These are phyloP conservation scores for Chaetodon auriga DNA, from an alignment of 2,113 vertebrate genomes.

Conservation along the genomic window DNA sequence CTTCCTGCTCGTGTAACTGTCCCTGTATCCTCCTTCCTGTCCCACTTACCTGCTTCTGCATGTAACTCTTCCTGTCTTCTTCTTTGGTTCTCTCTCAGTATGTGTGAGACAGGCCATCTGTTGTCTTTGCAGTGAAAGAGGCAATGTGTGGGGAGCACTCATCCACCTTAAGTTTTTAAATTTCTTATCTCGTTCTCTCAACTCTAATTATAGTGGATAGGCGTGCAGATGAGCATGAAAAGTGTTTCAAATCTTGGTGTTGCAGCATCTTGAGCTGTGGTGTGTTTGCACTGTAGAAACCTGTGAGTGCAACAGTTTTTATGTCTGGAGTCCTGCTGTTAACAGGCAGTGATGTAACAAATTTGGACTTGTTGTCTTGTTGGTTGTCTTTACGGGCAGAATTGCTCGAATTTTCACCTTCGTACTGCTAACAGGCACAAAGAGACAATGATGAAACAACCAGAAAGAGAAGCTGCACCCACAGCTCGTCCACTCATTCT, in stretches of 20 bases:
- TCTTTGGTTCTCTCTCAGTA: constrained; percentile 36
- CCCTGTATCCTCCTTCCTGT: background rate
- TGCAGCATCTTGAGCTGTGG: background rate
- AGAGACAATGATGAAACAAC: constrained; percentile 38
- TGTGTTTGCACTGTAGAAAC: background rate
- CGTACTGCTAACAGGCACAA: constrained; percentile 5
- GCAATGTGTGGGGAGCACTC: constrained; percentile 1
- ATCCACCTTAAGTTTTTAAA: constrained; percentile 8
- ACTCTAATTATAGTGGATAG: background rate
- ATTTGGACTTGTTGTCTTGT: background rate
- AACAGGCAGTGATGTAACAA: constrained; percentile 3
- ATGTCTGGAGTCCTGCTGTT: no score
- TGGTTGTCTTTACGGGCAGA: background rate
- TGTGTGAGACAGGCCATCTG: constrained; percentile 45
- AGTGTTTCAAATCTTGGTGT: background rate
- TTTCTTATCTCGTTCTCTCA: background rate
- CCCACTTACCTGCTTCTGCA: constrained; percentile 16
- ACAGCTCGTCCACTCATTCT: background rate
- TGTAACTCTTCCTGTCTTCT: constrained; percentile 1
- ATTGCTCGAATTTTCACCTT: background rate
- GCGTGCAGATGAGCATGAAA: constrained; percentile 3
- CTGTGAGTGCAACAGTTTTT: background rate
- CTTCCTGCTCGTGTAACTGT: constrained; percentile 10
- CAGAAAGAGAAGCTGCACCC: constrained; percentile 7
- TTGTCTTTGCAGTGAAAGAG: constrained; percentile 20